Evolutionary conservation across 2,888 invertebrate species (phyloP).

Genomic region (Synergus gifuensis): DNA sequence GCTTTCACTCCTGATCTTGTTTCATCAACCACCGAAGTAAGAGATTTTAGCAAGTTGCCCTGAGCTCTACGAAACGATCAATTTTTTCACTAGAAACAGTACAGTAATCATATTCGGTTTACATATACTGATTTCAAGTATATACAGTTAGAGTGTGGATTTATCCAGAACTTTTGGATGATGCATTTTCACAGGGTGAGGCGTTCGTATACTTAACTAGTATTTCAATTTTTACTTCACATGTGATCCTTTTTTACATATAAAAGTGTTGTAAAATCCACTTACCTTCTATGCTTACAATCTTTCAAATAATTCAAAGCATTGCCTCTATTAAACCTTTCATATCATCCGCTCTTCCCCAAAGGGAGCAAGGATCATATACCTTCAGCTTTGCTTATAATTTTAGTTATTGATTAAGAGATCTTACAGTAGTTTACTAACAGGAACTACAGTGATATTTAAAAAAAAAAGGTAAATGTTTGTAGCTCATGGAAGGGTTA

Average conservation of each 20-base stretch:
- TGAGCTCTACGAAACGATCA: neutral
- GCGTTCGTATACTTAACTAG: neutral
- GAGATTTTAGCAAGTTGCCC: neutral
- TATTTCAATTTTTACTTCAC: neutral
- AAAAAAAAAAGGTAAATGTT: neutral
- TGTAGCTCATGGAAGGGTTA: neutral
- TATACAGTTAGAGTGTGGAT: constrained; percentile 27
- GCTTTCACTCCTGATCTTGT: neutral
- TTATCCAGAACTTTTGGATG: neutral
- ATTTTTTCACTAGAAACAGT: neutral
- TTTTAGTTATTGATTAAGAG: too few species aligned
- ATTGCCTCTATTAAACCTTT: neutral
- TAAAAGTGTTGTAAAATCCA: neutral
- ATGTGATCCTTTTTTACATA: neutral
- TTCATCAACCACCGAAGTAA: neutral
- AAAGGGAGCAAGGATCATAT: too few species aligned
- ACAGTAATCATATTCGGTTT: neutral
- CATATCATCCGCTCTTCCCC: too few species aligned
- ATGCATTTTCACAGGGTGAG: neutral
- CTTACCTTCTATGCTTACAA: constrained; percentile 16
- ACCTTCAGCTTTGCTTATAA: too few species aligned
- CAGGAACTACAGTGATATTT: neutral
- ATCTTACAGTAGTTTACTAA: neutral
- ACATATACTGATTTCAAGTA: neutral
- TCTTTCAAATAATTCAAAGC: neutral